Evolutionary conservation across 2,797 vertebrate genomes (phyloP), one percentile per base, ranked within the genome.

Genomic region (Hyperoplus immaculatus): DNA sequence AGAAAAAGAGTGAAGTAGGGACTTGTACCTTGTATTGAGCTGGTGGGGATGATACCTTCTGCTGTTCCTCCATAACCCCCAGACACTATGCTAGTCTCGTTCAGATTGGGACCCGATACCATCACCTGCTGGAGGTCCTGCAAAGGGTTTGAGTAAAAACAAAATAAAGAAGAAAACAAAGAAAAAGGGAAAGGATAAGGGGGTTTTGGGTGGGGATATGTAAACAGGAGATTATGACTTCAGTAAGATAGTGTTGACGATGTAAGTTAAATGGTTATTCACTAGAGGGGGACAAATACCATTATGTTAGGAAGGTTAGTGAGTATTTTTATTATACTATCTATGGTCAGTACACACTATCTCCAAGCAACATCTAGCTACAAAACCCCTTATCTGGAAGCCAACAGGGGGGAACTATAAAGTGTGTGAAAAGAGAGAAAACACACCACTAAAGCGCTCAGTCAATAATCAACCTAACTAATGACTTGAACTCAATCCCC

Each of bases 81-180:
- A 0, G 98, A 99, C 16, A 99, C 98, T 0, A 99, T 97, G 94
- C 96, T 99, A 53, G 97, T 99, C 94, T 99, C 98, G 0, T 99
- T 99, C 59, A 99, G 96, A 89, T 99, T 98, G 73, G 97, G 98
- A 62, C 97, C 98, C 0, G 98, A 99, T 53, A 98, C 98, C 98
- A 99, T 99, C 90, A 99, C 97, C 91, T 99, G 98, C 93, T 98
- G 98, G 64, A 99, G 93, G 89, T 99, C 97, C 97, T 99, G 86
- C 4, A 79, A 62, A 0, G 93, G 58, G 39, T 16, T 16, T 58
- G 64, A 16, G 16, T 18, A 39, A 16, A 73, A 8, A n/a, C 7
- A 68, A 67, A 59, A 13, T 7, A 13, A 61, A 69, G 46, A 64
- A 12, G 4, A 47, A 1, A 62, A 68, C 10, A 75, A 49, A 46